These are phyloP conservation scores for Polyploca ridens DNA, from an alignment of 2,888 invertebrate genomes.

Conservation along the genomic window DNA sequence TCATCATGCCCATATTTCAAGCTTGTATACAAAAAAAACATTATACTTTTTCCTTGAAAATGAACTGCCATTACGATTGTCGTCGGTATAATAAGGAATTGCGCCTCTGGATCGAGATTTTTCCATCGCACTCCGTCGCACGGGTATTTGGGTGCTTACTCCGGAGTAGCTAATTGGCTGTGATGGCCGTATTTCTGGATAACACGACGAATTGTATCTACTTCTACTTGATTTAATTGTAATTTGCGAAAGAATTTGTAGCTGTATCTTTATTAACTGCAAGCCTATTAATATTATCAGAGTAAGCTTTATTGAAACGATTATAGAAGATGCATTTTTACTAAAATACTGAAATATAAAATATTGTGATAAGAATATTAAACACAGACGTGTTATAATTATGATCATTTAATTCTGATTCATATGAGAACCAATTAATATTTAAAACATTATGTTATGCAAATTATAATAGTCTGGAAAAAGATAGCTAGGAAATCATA, in stretches of 20 bases:
- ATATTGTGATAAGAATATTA: too few species aligned
- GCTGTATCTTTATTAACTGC: too few species aligned
- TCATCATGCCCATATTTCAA: not conserved
- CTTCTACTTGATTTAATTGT: not conserved
- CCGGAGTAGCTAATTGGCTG: conserved; percentile 1
- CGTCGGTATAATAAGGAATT: not conserved
- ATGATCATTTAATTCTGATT: too few species aligned
- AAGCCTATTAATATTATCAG: too few species aligned
- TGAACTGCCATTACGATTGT: not conserved
- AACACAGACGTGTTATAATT: too few species aligned
- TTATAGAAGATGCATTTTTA: too few species aligned
- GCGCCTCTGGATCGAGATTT: not conserved
- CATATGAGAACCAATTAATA: too few species aligned
- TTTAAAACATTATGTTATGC: not conserved
- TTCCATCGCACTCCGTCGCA: not conserved
- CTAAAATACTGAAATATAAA: too few species aligned
- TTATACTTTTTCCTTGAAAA: not conserved
- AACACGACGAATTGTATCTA: not conserved
- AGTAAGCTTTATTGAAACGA: too few species aligned
- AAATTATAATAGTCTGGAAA: not conserved
- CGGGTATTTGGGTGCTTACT: not conserved
- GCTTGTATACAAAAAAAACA: not conserved
- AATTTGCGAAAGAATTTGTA: not conserved
- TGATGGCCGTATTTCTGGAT: not conserved
- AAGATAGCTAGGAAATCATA: not conserved